Evolutionary conservation across 2,797 vertebrate species (phyloP).

Genomic region (Oreortyx pictus): DNA sequence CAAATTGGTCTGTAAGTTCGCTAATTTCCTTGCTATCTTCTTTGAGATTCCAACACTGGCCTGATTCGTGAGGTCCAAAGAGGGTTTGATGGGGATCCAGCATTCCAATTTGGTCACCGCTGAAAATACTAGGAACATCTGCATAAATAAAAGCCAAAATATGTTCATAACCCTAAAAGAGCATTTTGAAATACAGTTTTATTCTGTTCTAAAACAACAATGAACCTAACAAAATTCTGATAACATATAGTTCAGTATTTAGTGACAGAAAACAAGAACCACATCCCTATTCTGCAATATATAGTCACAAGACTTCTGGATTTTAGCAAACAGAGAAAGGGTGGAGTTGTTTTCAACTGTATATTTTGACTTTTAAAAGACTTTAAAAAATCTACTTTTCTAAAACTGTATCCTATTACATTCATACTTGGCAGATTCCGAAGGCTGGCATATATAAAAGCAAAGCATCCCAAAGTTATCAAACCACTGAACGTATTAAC

Average conservation of each 20-base stretch:
- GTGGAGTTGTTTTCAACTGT: neutral
- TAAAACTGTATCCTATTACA: neutral
- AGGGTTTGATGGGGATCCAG: slow-evolving; percentile 97
- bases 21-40: slow-evolving; percentile 93
- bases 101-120: slow-evolving; percentile 97
- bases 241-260: neutral
- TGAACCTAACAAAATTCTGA: neutral
- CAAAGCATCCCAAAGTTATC: neutral
- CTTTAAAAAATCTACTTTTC: neutral
- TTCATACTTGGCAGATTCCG: neutral
- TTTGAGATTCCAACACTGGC: slow-evolving; percentile 98
- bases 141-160: slow-evolving; percentile 43
- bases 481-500: neutral
- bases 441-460: neutral
- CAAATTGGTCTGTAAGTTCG: slow-evolving; percentile 92
- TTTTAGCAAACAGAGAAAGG: neutral
- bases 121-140: slow-evolving; percentile 99
- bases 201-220: neutral
- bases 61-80: slow-evolving; percentile 95
- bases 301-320: neutral
- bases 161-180: slow-evolving; percentile 10
- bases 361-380: neutral
- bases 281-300: neutral
- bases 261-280: neutral
- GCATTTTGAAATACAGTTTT: neutral